Evolutionary conservation across 2,113 vertebrate genomes (phyloP), one percentile per base, ranked within the genome.

Genomic region (Neogobius melanostomus): DNA sequence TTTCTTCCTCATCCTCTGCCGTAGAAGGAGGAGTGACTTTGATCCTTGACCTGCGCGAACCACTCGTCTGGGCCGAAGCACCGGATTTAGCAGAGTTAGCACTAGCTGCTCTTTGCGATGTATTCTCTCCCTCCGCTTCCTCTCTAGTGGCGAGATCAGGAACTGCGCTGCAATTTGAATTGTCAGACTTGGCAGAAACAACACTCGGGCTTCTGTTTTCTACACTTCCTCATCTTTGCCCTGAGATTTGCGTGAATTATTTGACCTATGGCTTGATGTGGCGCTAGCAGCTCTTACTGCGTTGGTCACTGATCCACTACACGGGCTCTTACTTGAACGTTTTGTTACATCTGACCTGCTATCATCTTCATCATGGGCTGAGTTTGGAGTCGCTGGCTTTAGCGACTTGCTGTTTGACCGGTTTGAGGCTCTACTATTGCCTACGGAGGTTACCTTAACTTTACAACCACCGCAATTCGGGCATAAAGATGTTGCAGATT

Each of bases 401-500:
- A 80, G 53, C 47, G 74, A 54, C 7, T 60, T 47, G 51, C 1
- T 47, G 4, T 53, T 66, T 15, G 76, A 79, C 10, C 6, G 44
- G 42, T 56, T 64, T 49, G 85, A 88, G n/a, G 71, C 59, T 77
- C 71, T 72, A 1, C 80, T 76, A 6, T 14, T 48, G 6, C 74
- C 68, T 14, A 2, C 44, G 44, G 78, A 70, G 43, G 17, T 54
- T 43, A 36, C 5, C 7, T 6, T 52, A 48, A 5, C 45, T 79
- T 90, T 83, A 78, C 78, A 86, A 11, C 86, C 89, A 1, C 88
- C 80, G 69, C 91, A 92, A 5, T 88, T 64, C 2, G 69, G 28
- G 73, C 90, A 93, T 15, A 81, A n/a, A 12, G 86, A 79, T 36
- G 69, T 7, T 0, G 15, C 28, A 51, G 86, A 89, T 11, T 50